Percentiles rank a stretch among this genome's conserved stretches.
These are phyloP conservation scores for Lepetodrilus schrolli DNA, from an alignment of 2,888 invertebrate species.

Conservation along the genomic window DNA sequence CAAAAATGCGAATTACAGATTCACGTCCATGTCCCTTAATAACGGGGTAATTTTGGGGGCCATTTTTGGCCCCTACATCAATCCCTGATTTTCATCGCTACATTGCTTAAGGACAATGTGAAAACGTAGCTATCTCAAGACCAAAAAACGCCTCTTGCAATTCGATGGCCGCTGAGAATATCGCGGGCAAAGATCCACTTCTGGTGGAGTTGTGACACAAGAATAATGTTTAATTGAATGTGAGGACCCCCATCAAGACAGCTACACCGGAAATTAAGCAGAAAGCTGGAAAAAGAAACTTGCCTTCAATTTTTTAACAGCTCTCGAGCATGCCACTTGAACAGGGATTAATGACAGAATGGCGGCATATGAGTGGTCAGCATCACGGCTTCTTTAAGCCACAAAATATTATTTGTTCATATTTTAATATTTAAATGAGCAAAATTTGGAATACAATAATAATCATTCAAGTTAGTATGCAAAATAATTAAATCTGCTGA, in stretches of 20 bases:
- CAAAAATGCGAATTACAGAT: not conserved
- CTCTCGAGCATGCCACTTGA: not conserved
- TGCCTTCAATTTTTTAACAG: not conserved
- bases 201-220: not conserved
- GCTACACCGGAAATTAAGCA: not conserved
- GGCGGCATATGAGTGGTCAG: not conserved
- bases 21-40: slow-evolving; percentile 10
- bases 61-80: not conserved
- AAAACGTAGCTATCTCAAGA: not conserved
- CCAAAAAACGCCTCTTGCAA: not conserved
- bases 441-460: too few species aligned
- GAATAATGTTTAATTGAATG: slow-evolving; percentile 10
- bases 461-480: too few species aligned
- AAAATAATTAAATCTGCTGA: too few species aligned
- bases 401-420: too few species aligned
- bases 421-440: too few species aligned
- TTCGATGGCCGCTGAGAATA: not conserved
- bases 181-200: not conserved
- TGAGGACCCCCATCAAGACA: not conserved
- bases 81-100: not conserved
- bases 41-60: not conserved
- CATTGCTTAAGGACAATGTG: not conserved
- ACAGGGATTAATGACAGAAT: not conserved
- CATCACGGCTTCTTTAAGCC: not conserved
- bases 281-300: not conserved